Base-by-base conservation (phyloP, 23 tunicate species). In the Diplosoma virens region DNA sequence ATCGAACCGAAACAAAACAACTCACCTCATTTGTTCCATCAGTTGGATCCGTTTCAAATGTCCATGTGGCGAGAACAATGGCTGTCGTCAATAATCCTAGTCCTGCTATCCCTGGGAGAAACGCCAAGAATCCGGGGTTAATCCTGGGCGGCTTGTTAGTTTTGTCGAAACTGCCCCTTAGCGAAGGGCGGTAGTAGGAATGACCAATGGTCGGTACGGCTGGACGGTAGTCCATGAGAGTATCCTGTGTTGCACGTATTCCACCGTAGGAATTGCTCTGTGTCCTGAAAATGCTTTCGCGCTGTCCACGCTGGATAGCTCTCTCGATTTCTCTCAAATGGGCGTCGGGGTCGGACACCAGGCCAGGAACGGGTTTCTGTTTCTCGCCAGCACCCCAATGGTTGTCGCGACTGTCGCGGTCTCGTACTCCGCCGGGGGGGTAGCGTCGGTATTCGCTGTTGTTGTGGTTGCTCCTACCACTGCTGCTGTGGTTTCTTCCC, bases 291-390 rank as follows among this genome's bases (percentile, higher is more conserved):
- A 65, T 78, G 3, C 73, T 60, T 21, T 78, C 83, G 3, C 22
- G 61, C 45, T 78, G 83, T 0, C 83, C 83, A 1, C 83, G 73
- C 23, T 47, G 73, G 48, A 78, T 78, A 28, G 70, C 83, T 1
- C 56, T 9, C 1, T 77, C 71, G 31, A 60, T 21, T 2, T 35
- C 69, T 17, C 33, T 20, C 30, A 58, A 22, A 18, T 26, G 33
- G 61, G 16, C 33, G 78, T 72, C 25, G 18, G 87, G 87, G 81
- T 82, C 87, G 3, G 81, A 37, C 17, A 82, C 87, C 27, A 61
- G 81, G 30, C 87, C 87, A 14, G 87, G 87, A 1, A 82, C 87
- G 23, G 52, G 24, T 29, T 27, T 63, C 29, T 23, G 69, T 28
- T 63, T 36, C 25, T 67, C 50, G 21, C 36, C 52, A 5, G 52